Base-by-base conservation (phyloP, 2,113 vertebrate species). In the Limnothrissa miodon region DNA sequence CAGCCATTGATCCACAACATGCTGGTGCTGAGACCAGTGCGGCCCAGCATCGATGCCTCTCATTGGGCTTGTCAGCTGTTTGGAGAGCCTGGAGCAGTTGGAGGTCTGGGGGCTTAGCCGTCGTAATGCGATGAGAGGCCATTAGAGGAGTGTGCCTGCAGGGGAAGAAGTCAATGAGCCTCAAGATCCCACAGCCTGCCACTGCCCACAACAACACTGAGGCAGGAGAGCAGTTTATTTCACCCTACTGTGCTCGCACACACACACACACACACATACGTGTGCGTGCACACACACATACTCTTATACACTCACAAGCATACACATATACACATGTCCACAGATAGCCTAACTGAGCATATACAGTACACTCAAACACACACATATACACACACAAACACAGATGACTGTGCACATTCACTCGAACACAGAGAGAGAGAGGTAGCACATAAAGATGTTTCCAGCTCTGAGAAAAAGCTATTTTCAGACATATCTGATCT, bases 81-180 rank as follows among this genome's bases (percentile, higher is more conserved):
- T 78, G 79, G 66, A 81, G 82, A 56, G 70, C n/a, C 70, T 17
- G 59, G 79, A 53, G 33, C 81, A 44, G 74, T 29, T 39, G 82
- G 85, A 78, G 78, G 87, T 86, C 82, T 48, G 46, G 44, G 56
- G 79, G 81, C 85, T 80, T 78, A 83, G 83, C 82, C 78, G 42
- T 66, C 79, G 42, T 74, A 81, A 83, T 81, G 79, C 44, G 19
- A 48, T 83, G 51, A 80, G 82, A 83, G 39, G 84, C 85, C 82
- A 84, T 85, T 87, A 81, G 83, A 82, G 45, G 70, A 81, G 79
- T 8, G 45, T 80, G 42, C 78, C 84, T 82, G 81, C 56, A 86
- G 84, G 62, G 62, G 62, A 44, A 7, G 39, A 80, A 84, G 82
- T 85, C 82, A 88, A 87, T 88, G 85, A 87, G 83, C 82, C 84